Conservation (phyloP, 2,113 vertebrate genomes). For the Austrofundulus limnaeus region DNA sequence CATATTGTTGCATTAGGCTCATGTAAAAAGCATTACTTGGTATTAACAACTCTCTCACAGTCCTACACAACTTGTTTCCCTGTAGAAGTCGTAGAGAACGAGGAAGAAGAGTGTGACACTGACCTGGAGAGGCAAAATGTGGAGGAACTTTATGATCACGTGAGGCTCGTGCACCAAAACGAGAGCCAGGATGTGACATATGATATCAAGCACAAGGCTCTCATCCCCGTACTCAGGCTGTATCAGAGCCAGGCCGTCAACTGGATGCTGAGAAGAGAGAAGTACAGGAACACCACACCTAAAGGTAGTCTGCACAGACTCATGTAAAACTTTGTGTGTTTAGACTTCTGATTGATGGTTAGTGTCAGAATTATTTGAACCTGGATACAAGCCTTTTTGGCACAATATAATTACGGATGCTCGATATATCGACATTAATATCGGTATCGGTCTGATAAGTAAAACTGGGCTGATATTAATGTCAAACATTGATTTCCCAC, state of each 20-base stretch:
- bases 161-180: constrained; percentile 85
- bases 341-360: no score
- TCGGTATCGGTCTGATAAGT: no score
- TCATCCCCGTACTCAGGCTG: constrained; percentile 83
- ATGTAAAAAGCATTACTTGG: no score
- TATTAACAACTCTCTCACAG: no score
- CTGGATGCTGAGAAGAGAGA: constrained; percentile 82
- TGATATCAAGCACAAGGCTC: constrained; percentile 90
- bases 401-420: no score
- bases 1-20: no score
- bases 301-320: constrained; percentile 58
- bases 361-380: no score
- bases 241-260: constrained; percentile 83
- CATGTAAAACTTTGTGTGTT: not conserved
- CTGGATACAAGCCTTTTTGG: no score
- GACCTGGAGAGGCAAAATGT: constrained; percentile 95
- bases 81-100: constrained; percentile 81
- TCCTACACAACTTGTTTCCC: not conserved
- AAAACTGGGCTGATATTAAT: no score
- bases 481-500: no score
- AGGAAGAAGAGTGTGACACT: constrained; percentile 87
- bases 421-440: no score
- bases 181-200: constrained; percentile 73
- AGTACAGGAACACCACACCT: constrained; percentile 45
- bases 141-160: constrained; percentile 94